These are phyloP conservation scores for Pristiophorus japonicus DNA, from an alignment of 2,113 vertebrate genomes.

Conservation along the genomic window DNA sequence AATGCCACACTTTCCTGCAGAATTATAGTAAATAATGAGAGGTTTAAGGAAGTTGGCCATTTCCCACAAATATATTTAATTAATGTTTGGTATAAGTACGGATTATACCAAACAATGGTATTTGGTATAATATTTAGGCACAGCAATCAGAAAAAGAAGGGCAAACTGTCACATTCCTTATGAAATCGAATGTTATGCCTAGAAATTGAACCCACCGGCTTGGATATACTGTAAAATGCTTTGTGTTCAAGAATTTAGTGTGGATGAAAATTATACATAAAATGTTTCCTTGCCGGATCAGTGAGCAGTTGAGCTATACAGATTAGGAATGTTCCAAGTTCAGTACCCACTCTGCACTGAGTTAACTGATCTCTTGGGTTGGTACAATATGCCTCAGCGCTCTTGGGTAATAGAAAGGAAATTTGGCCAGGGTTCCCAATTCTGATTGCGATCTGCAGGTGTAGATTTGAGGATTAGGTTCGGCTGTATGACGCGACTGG, in stretches of 20 bases:
- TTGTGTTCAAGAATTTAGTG: not conserved
- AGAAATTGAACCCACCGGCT: not conserved
- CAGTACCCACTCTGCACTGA: not conserved
- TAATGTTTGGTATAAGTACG: not conserved
- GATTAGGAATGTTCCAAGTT: not conserved
- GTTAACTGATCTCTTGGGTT: not conserved
- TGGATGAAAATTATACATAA: not conserved
- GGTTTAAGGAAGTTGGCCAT: not conserved
- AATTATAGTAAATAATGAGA: not conserved
- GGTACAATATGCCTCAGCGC: not conserved
- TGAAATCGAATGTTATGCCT: not conserved
- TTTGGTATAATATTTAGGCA: too few species aligned
- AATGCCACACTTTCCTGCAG: not conserved
- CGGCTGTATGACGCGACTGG: not conserved
- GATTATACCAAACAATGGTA: too few species aligned
- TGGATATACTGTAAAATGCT: not conserved
- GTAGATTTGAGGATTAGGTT: not conserved
- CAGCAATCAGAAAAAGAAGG: not conserved
- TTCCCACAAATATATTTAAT: not conserved
- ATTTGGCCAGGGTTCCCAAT: not conserved
- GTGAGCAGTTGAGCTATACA: not conserved
- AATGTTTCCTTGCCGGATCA: not conserved
- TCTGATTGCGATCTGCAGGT: not conserved
- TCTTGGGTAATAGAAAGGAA: not conserved
- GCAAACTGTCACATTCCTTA: not conserved